Evolutionary conservation across 37 sponge, comb jelly and placozoan genomes (phyloP), one percentile per base, ranked within the genome.

Genomic region (Eunapius fragilis): DNA sequence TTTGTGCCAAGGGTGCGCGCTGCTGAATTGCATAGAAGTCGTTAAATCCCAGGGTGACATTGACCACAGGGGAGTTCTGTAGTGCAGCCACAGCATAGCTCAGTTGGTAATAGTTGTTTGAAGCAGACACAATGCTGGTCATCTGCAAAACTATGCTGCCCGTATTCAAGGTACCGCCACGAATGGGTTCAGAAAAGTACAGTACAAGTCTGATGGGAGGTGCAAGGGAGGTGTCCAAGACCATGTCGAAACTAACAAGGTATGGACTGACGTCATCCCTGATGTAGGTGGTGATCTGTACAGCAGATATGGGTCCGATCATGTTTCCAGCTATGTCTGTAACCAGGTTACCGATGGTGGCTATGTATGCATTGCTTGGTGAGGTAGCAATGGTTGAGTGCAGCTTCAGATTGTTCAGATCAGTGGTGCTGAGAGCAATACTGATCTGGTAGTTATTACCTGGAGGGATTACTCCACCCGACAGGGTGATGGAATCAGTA

Each of bases 141-240:
- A 84, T 73, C 34, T 85, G 92, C 35, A 93, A 85, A 7, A 82
- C 76, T 37, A 93, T 87, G 38, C 74, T 87, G n/a, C 41, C 34
- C 3, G n/a, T 48, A 67, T 36, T 80, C 31, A 94, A 37, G 9
- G 94, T 87, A 25, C 58, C 26, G 0, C 93, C 93, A 31, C 80
- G 71, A 38, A 97, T 95, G 30, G 95, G 88, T 36, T 97, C 97
- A 68, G 95, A 94, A 75, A 97, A 97, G 37, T 67, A 71, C 0
- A 97, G 79, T 31, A 90, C 49, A 6, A 97, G 80, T 30, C 68
- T 25, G 22, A 90, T 74, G 14, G 95, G 92, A 50, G 96, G 93
- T 34, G 32, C 72, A 22, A 72, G 35, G 24, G 84, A 49, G 37
- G 50, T 75, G 45, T 74, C 84, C 74, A 89, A 77, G 22, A 91